These are phyloP conservation scores for Bryconaethiops microstoma DNA, from an alignment of 2,797 vertebrate species.

Conservation along the genomic window DNA sequence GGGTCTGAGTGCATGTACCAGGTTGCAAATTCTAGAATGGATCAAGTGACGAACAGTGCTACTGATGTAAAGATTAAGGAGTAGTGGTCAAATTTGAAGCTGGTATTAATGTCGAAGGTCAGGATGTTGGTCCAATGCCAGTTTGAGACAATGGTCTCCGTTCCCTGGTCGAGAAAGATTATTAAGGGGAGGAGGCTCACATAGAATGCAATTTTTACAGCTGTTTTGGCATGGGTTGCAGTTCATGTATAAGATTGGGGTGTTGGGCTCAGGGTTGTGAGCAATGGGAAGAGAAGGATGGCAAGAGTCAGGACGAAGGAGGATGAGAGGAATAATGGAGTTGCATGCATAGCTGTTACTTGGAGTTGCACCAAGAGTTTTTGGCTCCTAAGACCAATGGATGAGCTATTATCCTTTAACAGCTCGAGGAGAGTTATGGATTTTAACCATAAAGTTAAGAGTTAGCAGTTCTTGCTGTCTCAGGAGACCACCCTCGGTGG, in stretches of 20 bases:
- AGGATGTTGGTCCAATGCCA: neutral
- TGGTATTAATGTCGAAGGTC: neutral
- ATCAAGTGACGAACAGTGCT: constrained; percentile 55
- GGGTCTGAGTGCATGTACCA: constrained; percentile 63
- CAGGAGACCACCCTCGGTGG: constrained; percentile 54
- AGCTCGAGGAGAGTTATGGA: constrained; percentile 57
- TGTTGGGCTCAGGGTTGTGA: rapidly evolving
- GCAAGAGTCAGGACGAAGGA: rapidly evolving
- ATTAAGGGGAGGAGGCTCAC: rapidly evolving
- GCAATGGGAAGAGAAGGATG: rapidly evolving
- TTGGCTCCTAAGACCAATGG: constrained; percentile 73
- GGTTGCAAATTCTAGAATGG: constrained; percentile 58
- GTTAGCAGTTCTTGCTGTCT: constrained; percentile 63
- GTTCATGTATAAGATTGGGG: neutral
- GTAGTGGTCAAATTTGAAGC: constrained; percentile 30
- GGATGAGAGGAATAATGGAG: rapidly evolving
- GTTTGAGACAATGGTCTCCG: rapidly evolving
- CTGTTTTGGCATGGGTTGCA: rapidly evolving
- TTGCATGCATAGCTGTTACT: constrained; percentile 50
- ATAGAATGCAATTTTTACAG: constrained; percentile 38
- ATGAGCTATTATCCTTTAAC: constrained; percentile 70
- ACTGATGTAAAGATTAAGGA: constrained; percentile 28
- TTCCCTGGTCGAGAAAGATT: rapidly evolving
- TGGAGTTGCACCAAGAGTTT: constrained; percentile 73
- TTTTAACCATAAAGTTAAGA: constrained; percentile 47